phyloP scores from a whole-genome alignment of 2,888 invertebrate genomes.

The Aelia acuminata region DNA sequence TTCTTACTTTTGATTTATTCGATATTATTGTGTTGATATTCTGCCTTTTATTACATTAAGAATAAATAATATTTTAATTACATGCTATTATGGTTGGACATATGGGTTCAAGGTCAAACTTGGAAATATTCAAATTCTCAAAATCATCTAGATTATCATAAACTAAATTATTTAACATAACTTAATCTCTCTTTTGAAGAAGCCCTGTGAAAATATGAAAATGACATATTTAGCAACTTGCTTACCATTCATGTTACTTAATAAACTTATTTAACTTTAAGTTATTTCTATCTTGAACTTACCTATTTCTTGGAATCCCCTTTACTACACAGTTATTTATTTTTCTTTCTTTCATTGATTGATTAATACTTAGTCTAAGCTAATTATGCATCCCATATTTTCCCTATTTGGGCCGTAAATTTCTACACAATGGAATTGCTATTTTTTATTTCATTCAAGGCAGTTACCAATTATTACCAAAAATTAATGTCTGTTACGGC shows the following conservation, averaged over 20 bases:
- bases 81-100: slow-evolving; percentile 50
- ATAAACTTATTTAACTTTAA: background rate
- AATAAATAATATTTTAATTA: background rate
- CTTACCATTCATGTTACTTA: background rate
- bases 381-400: background rate
- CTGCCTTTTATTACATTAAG: background rate
- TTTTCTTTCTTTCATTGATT: background rate
- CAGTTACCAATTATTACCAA: background rate
- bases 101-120: slow-evolving; percentile 60
- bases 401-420: too few relatives aligned
- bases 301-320: background rate
- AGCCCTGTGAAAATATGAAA: background rate
- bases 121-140: slow-evolving; percentile 29
- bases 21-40: background rate
- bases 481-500: too few relatives aligned
- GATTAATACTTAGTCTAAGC: background rate
- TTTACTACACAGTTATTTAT: background rate
- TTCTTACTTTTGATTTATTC: background rate
- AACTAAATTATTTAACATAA: background rate
- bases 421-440: background rate
- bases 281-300: background rate
- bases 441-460: background rate
- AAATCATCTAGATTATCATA: background rate
- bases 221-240: too few relatives aligned
- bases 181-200: background rate